A percentile compares a stretch with the other conserved stretches of the same genome.
These are phyloP conservation scores for Selene dorsalis DNA, from an alignment of 2,797 vertebrate genomes.

Conservation along the genomic window DNA sequence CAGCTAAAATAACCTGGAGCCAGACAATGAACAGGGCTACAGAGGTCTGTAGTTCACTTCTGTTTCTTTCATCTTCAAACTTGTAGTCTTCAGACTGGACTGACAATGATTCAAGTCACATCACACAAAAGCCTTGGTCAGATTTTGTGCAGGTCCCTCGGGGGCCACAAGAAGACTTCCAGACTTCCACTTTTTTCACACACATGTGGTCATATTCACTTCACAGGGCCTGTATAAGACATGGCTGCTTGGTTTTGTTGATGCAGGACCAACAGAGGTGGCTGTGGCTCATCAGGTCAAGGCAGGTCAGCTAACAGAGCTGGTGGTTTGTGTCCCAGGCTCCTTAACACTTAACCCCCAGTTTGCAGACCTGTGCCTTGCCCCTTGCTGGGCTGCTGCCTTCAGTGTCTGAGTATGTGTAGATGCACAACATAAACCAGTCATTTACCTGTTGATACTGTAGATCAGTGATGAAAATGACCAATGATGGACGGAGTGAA, in stretches of 20 bases:
- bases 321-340: background rate
- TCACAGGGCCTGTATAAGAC: too few species aligned
- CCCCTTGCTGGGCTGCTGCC: too few species aligned
- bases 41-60: conserved; percentile 20
- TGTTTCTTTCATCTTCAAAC: conserved; percentile 26
- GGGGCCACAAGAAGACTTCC: conserved; percentile 11
- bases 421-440: background rate
- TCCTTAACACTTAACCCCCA: background rate
- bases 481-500: background rate
- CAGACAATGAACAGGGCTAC: background rate
- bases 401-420: too few species aligned
- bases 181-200: background rate
- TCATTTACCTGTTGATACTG: background rate
- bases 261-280: background rate
- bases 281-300: background rate
- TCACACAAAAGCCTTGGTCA: conserved; percentile 19
- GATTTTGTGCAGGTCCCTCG: conserved; percentile 10
- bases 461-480: background rate
- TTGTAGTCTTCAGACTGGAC: background rate
- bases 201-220: background rate
- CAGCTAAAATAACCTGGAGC: background rate
- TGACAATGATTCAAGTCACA: background rate
- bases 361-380: background rate
- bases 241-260: background rate
- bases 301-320: too few species aligned